Conservation (phyloP, 2,888 invertebrate genomes). For the Oxytorus armatus region DNA sequence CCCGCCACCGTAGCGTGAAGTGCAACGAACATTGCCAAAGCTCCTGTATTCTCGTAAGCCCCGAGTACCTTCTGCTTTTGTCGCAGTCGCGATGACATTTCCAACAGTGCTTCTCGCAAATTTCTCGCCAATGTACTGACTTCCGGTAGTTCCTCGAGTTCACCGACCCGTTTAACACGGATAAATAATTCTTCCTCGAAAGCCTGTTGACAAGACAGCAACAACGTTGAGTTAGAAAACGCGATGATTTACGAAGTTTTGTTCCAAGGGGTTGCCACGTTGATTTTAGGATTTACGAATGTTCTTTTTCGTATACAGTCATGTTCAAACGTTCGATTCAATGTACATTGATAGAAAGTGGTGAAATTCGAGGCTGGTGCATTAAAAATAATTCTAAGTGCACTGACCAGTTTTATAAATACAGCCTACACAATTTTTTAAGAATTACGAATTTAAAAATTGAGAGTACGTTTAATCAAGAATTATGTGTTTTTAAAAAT, state of each 20-base stretch:
- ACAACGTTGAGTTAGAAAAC: not conserved
- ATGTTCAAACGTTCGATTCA: no score
- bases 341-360: no score
- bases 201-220: constrained; percentile 72
- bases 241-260: constrained; percentile 11
- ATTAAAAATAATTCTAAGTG: no score
- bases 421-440: no score
- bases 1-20: constrained; percentile 78
- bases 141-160: constrained; percentile 80
- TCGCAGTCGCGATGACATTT: constrained; percentile 76
- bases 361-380: no score
- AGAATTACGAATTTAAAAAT: no score
- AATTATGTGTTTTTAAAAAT: no score
- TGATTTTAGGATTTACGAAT: not conserved
- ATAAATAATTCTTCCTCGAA: constrained; percentile 79
- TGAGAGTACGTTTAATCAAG: no score
- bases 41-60: constrained; percentile 80
- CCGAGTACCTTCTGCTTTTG: constrained; percentile 83
- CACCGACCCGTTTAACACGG: constrained; percentile 77
- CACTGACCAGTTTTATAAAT: no score
- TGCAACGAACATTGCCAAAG: constrained; percentile 78
- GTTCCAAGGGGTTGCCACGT: not conserved
- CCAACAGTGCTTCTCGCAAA: constrained; percentile 78
- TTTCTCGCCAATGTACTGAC: constrained; percentile 78
- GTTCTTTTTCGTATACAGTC: not conserved